Percentiles rank a stretch among this genome's conserved stretches.
Conservation (phyloP, 2,113 vertebrate species). For the Ictalurus furcatus region DNA sequence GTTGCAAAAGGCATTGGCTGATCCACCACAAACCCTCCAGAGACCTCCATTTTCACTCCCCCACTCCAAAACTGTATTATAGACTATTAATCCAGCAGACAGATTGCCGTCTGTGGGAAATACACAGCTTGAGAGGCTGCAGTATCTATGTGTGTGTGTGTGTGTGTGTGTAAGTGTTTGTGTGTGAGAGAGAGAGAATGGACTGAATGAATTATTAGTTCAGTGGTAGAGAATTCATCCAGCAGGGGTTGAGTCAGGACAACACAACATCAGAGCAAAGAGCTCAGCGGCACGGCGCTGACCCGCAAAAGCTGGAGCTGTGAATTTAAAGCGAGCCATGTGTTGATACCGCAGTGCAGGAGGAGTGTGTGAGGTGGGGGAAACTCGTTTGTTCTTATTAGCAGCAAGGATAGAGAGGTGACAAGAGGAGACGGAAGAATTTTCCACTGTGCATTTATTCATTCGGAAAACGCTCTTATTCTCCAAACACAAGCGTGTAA, state of each 20-base stretch:
- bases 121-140: slow-evolving; percentile 36
- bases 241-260: slow-evolving; percentile 41
- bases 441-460: slow-evolving; percentile 6
- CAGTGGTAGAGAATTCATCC: slow-evolving; percentile 23
- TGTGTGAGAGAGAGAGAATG: not conserved
- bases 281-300: not conserved
- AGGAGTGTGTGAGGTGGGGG: slow-evolving; percentile 10
- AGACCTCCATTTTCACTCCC: slow-evolving; percentile 24
- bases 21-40: slow-evolving; percentile 18
- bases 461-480: not conserved
- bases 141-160: slow-evolving; percentile 30
- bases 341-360: slow-evolving; percentile 21
- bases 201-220: slow-evolving; percentile 37
- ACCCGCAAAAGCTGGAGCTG: not conserved
- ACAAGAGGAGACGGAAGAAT: not conserved
- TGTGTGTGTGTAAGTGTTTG: slow-evolving; percentile 16
- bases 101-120: slow-evolving; percentile 46
- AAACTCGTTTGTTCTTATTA: slow-evolving; percentile 8
- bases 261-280: slow-evolving; percentile 24
- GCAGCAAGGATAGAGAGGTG: slow-evolving; percentile 10
- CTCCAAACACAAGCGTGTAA: not conserved
- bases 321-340: slow-evolving; percentile 9
- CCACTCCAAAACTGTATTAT: slow-evolving; percentile 34
- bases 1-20: slow-evolving; percentile 35
- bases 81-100: slow-evolving; percentile 50